Base-by-base conservation (phyloP, 1,140 invertebrate genomes). In the Cydia amplana region DNA sequence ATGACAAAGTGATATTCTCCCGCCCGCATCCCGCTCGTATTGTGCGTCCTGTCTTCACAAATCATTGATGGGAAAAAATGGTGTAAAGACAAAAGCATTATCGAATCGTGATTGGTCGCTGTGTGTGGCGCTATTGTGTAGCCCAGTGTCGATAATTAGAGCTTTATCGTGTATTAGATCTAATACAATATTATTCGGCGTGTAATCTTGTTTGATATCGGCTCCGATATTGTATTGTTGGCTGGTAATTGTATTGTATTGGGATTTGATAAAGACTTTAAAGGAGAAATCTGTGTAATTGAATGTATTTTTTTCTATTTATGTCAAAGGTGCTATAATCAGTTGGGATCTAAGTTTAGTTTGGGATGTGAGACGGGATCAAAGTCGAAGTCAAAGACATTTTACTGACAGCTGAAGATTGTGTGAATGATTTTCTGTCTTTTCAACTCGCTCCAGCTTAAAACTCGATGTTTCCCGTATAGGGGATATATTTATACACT, bases 1-100 rank as follows among this genome's bases (percentile, higher is more conserved):
- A 87, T 83, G 40, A 74, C 36, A 82, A 83, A 83, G 83, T 80
- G 79, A 83, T 78, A 87, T 86, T 85, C 83, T 85, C 73, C 65
- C 77, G 85, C 87, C 87, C 87, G 87, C 87, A 88, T 88, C 85
- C 82, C 83, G 82, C 81, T 81, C 80, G 81, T 78, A 86, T 85
- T 87, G 84, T 86, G 80, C 86, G 83, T 88, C 86, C 86, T 87
- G 85, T 82, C 84, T 85, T 85, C 85, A 88, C 87, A 88, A 88
- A 88, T 88, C 84, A 87, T 84, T 81, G 76, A 74, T 74, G 78
- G 79, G 77, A 74, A 73, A 83, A 87, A 85, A 83, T 83, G 82
- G 80, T 80, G 77, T 80, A 83, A 83, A 87, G 80, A 87, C 85
- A 87, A 87, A 86, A 77, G 83, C 78, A 79, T 84, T 82, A 84